These are phyloP conservation scores for Hylaeus volcanicus DNA, from an alignment of 1,140 invertebrate genomes.

Conservation along the genomic window DNA sequence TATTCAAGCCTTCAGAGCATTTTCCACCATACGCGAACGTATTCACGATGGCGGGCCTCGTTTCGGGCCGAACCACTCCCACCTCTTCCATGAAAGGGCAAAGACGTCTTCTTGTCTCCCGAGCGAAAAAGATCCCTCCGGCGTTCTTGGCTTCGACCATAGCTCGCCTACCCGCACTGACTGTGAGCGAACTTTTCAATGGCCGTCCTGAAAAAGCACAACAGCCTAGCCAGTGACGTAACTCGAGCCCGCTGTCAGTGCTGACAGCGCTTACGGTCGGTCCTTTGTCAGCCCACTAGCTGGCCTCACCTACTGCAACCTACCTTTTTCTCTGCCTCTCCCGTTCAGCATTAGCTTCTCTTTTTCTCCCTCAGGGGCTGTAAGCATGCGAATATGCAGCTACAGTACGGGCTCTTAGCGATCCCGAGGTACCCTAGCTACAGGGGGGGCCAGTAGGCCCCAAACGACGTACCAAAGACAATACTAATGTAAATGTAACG, in stretches of 20 bases:
- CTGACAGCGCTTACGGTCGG: constrained; percentile 70
- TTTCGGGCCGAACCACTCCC: constrained; percentile 50
- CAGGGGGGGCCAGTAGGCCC: no score
- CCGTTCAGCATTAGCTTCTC: constrained; percentile 2
- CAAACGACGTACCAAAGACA: no score
- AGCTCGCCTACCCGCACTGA: constrained; percentile 54
- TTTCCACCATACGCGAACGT: constrained; percentile 27
- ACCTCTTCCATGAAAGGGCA: constrained; percentile 44
- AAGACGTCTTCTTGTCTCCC: constrained; percentile 58
- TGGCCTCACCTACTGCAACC: constrained; percentile 66
- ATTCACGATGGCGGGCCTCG: constrained; percentile 24
- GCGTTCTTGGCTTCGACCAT: constrained; percentile 42
- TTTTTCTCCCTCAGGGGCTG: background rate
- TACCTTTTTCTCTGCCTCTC: constrained; percentile 11
- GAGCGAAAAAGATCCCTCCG: constrained; percentile 41
- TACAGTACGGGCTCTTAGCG: no score
- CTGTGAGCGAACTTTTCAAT: constrained; percentile 66
- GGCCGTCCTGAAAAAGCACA: constrained; percentile 72
- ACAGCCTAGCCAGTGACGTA: constrained; percentile 73
- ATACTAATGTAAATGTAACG: no score
- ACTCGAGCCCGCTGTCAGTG: constrained; percentile 73
- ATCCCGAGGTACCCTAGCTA: no score
- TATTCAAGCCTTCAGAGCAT: background rate
- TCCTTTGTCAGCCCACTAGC: constrained; percentile 68
- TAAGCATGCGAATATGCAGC: no score